Evolutionary conservation across 1,140 invertebrate species (phyloP), one percentile per base, ranked within the genome.

Genomic region (Calephelis virginiensis): DNA sequence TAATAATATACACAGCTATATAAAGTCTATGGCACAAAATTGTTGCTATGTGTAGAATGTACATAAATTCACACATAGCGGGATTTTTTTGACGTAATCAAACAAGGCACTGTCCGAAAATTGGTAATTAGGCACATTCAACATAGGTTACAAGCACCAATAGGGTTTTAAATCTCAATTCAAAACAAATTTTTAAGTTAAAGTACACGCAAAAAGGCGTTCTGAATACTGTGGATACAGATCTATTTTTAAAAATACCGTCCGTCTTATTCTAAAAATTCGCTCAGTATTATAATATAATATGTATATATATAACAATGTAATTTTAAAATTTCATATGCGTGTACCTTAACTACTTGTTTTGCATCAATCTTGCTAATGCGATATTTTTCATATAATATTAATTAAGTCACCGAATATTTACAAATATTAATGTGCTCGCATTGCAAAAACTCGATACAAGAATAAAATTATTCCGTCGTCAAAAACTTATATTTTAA

Each of bases 1-100:
- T 40, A 50, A 66, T 53, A 49, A 28, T 69, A 70, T 70, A 62
- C 63, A 70, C 65, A 67, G n/a, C 59, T 59, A 40, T 45, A 46
- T 37, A 46, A 46, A 59, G 12, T 47, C 50, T 66, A 65, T 56
- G 12, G 53, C 53, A 64, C 63, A 43, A 37, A 11, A 12, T 37
- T 56, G 17, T 56, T 37, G 50, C 50, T 56, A 56, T 37, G 17
- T 56, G 50, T 56, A 56, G 11, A 56, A 37, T 56, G 11, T 56
- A 37, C 17, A 53, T 14, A 13, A 14, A 17, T 28, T 28, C 11
- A 37, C 50, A 56, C 50, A 56, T 11, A 56, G 13, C 50, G 10
- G 37, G 50, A 56, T 14, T 28, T 56, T 56, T 56, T 17, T 56
- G 14, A 11, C 17, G 28, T 28, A 12, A 17, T 56, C 28, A 28